Evolutionary conservation across 2,888 invertebrate genomes (phyloP).

Genomic region (Chirona hameri): DNA sequence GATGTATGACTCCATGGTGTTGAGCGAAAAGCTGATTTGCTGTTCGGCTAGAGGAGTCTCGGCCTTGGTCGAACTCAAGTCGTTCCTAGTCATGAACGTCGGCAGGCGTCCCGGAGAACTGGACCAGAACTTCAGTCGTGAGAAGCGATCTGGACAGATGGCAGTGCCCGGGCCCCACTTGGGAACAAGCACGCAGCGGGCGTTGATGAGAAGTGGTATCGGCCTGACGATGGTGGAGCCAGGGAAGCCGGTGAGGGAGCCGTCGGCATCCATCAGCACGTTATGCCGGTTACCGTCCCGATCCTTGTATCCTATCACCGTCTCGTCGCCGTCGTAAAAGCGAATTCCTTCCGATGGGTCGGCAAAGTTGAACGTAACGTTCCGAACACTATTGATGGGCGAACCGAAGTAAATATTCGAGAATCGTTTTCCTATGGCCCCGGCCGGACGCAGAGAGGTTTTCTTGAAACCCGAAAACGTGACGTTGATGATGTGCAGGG

Average conservation of each 20-base stretch:
- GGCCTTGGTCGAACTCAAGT: not conserved
- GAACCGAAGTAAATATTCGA: not conserved
- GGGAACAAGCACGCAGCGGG: not conserved
- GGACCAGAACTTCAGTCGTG: not conserved
- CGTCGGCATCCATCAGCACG: not conserved
- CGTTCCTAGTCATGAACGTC: constrained; percentile 1
- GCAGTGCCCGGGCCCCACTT: not conserved
- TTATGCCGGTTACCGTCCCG: not conserved
- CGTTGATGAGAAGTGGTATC: not conserved
- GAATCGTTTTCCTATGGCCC: not conserved
- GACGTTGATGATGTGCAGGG: not conserved
- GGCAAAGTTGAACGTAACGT: not conserved
- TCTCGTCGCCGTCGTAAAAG: not conserved
- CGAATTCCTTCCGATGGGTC: not conserved
- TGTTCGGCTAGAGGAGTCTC: too few species aligned
- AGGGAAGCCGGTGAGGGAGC: constrained; percentile 7
- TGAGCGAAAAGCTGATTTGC: constrained; percentile 2
- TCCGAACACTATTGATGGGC: not conserved
- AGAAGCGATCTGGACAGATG: not conserved
- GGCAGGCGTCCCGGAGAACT: too few species aligned
- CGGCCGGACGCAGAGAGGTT: not conserved
- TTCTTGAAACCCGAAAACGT: not conserved
- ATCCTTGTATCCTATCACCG: not conserved
- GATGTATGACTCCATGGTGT: not conserved
- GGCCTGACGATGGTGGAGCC: not conserved